Percentiles rank a stretch among this genome's conserved stretches.
Conservation (phyloP, 2,888 invertebrate genomes). For the Alviniconcha strummeri region DNA sequence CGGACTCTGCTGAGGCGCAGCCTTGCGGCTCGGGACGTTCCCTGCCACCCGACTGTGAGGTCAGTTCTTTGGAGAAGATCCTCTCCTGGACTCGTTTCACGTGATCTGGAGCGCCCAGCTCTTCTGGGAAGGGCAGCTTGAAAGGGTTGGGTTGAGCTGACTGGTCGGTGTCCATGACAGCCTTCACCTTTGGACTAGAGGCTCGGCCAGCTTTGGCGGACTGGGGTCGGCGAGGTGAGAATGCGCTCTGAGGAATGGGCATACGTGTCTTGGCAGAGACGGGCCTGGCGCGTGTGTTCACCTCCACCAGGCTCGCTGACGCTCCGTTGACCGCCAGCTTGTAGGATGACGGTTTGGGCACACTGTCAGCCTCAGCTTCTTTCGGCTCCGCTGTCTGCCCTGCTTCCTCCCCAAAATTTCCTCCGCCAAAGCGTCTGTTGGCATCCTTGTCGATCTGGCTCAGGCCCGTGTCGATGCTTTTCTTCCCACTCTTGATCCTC, state of each 20-base stretch:
- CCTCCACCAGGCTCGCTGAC: constrained; percentile 28
- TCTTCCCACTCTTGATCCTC: constrained; percentile 52
- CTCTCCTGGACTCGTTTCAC: constrained; percentile 54
- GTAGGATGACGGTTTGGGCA: constrained; percentile 47
- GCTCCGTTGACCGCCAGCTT: constrained; percentile 46
- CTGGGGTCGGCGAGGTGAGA: constrained; percentile 54
- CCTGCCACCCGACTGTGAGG: constrained; percentile 33
- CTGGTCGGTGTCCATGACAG: constrained; percentile 48
- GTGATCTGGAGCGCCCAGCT: constrained; percentile 54
- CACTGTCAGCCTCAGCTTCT: constrained; percentile 8
- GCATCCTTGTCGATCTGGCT: constrained; percentile 48
- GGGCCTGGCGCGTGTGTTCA: constrained; percentile 44
- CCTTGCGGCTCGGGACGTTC: constrained; percentile 47
- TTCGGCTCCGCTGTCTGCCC: constrained; percentile 24
- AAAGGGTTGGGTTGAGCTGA: constrained; percentile 46
- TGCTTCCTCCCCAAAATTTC: constrained; percentile 39
- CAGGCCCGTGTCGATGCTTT: constrained; percentile 55
- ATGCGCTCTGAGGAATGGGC: constrained; percentile 46
- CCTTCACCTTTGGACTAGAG: constrained; percentile 46
- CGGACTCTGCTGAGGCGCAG: constrained; percentile 20
- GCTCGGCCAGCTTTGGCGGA: constrained; percentile 30
- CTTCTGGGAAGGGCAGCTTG: constrained; percentile 57
- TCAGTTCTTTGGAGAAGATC: constrained; percentile 51
- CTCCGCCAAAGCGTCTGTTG: constrained; percentile 58
- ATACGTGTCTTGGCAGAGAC: constrained; percentile 50